Evolutionary conservation across 2,113 vertebrate genomes (phyloP).

Genomic region (Elachura formosa): DNA sequence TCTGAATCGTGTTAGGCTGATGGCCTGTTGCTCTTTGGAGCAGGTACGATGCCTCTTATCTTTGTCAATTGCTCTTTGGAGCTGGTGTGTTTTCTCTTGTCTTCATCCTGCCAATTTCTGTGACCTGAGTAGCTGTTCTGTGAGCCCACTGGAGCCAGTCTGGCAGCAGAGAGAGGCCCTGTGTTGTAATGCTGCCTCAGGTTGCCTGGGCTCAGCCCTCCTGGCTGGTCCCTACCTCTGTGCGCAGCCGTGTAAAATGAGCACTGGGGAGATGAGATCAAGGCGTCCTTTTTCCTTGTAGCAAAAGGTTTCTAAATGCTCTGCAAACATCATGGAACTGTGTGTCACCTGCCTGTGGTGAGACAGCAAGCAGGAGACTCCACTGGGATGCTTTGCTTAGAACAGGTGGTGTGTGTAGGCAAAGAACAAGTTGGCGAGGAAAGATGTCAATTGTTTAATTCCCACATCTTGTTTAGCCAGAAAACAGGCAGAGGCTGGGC

Average conservation of each 20-base stretch:
- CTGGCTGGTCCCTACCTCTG: background rate
- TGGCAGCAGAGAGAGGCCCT: background rate
- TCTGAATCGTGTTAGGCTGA: background rate
- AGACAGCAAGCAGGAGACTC: background rate
- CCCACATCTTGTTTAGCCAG: background rate
- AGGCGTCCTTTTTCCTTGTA: background rate
- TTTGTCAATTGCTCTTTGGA: background rate
- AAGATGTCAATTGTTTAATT: background rate
- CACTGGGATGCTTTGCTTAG: background rate
- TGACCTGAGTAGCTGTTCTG: background rate
- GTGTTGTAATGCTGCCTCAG: background rate
- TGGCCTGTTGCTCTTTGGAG: background rate
- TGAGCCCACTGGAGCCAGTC: background rate
- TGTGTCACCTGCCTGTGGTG: background rate
- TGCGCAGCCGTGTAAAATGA: background rate
- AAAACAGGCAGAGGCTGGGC: background rate
- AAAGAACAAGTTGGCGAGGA: background rate
- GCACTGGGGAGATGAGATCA: background rate
- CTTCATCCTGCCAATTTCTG: background rate
- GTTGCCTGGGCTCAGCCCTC: background rate
- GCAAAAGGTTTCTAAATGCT: background rate
- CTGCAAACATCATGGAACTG: background rate
- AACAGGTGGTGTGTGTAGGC: background rate
- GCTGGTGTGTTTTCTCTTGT: background rate
- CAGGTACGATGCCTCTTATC: background rate